Base-by-base conservation (phyloP, 1,140 invertebrate genomes). In the Sminthurides bifidus region DNA sequence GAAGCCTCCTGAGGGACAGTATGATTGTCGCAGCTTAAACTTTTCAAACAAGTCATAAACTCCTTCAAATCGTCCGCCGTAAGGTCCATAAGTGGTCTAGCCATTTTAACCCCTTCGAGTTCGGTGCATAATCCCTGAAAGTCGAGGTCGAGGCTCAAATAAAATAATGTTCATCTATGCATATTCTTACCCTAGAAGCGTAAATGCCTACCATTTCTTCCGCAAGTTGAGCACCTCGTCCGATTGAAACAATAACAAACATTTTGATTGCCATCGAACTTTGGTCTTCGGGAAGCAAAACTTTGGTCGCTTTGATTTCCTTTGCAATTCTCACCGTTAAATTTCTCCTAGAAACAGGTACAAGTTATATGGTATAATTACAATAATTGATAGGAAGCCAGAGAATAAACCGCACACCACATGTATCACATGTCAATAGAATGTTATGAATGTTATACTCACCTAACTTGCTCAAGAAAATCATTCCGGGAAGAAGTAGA, bases 211-310 rank as follows among this genome's bases (percentile, higher is more conserved):
- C 62, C 62, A 64, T 64, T 52, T 58, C 52, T 21, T 60, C 58
- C 0, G 62, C 58, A 31, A 64, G 31, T 26, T 64, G 62, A 4
- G 26, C 46, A 44, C 62, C 62, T 40, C 62, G 31, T 44, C 62
- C 62, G 12, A 57, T 33, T 3, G 58, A 56, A 58, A 64, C 60
- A 10, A 58, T 48, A 1, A 52, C 31, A 40, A 64, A 60, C 62
- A 64, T 64, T 40, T 60, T 60, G 19, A 64, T 60, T 5, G 62
- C 58, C 52, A 64, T 41, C 12, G 38, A 38, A 0, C 58, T 58
- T 35, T 64, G 62, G 14, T 60, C 52, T 44, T 64, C 62, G 17
- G 56, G 30, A 30, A 59, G 10, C n/a, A 64, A 4, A 23, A 64
- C 30, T 56, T 58, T 64, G 4, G 27, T 29, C 17, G 46, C 17